Base-by-base conservation (phyloP, 2,113 vertebrate genomes). In the Clinocottus analis region DNA sequence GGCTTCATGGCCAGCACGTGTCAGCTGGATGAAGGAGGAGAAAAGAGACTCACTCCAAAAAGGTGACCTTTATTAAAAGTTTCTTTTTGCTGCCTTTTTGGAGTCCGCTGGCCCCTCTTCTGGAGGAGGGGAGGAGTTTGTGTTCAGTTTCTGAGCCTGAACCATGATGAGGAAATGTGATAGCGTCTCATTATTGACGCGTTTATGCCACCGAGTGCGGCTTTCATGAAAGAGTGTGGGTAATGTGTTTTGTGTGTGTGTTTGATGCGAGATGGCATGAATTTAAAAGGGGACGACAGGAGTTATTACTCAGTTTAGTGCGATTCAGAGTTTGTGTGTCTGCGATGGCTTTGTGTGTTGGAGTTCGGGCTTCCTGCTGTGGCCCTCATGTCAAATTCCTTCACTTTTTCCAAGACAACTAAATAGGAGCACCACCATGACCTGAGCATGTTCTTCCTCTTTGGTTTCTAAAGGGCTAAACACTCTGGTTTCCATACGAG, bases 131-230 rank as follows among this genome's bases (percentile, higher is more conserved):
- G 67, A 63, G 37, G 63, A 53, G 64, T 8, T 13, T 79, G 76
- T 82, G 27, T 77, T 84, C 29, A 64, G 33, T 82, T 73, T 90
- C 80, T 76, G 72, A 45, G 77, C 60, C 72, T 55, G 51, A 62
- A 62, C 62, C 47, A 14, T 62, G 74, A 79, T 86, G 79, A 76
- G 66, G 88, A 89, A 90, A 90, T 1, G 19, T 12, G 83, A 89
- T 85, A 89, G 74, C 62, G 3, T 92, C 75, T 73, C 66, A 87
- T 89, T 72, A 82, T 55, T 63, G 74, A 64, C 58, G 63, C 62
- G 64, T 86, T 83, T 83, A 70, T 86, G 87, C 86, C 80, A 37
- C 39, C 21, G 47, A 25, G 62, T 83, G 81, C 5, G 6, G 61
- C 70, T 65, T 76, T 70, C 80, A 71, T 76, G 58, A 83, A 75